Conservation (phyloP, 2,797 vertebrate species). For the Scleropages formosus region DNA sequence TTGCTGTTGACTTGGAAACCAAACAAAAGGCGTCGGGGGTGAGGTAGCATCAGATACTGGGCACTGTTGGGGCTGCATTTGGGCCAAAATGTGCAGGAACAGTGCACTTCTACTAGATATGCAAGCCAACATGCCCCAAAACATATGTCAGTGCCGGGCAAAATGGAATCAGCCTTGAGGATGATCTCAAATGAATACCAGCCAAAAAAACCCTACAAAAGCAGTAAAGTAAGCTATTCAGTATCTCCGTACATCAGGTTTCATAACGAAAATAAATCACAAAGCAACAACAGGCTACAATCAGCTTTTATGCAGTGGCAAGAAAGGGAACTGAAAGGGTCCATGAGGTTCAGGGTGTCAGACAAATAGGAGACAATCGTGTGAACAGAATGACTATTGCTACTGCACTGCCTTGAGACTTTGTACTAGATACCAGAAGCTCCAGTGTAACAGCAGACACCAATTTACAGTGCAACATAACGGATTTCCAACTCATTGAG, state of each 20-base stretch:
- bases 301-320: not conserved
- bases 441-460: not conserved
- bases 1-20: not conserved
- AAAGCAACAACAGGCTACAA: not conserved
- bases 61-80: not conserved
- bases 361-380: not conserved
- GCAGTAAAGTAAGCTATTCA: not conserved
- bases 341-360: not conserved
- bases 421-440: too few species aligned
- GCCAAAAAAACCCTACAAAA: conserved; percentile 1
- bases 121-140: not conserved
- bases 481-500: too few species aligned
- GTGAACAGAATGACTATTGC: not conserved
- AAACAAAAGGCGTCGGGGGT: not conserved
- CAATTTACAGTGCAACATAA: not conserved
- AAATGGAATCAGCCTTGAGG: not conserved
- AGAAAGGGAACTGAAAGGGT: not conserved
- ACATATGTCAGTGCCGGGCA: not conserved
- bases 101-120: not conserved
- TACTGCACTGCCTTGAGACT: not conserved
- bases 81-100: not conserved
- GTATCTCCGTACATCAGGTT: not conserved
- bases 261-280: not conserved
- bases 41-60: not conserved
- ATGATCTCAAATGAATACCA: not conserved